These are phyloP conservation scores for Oncorhynchus tshawytscha DNA, from an alignment of 2,113 vertebrate species.

Conservation along the genomic window DNA sequence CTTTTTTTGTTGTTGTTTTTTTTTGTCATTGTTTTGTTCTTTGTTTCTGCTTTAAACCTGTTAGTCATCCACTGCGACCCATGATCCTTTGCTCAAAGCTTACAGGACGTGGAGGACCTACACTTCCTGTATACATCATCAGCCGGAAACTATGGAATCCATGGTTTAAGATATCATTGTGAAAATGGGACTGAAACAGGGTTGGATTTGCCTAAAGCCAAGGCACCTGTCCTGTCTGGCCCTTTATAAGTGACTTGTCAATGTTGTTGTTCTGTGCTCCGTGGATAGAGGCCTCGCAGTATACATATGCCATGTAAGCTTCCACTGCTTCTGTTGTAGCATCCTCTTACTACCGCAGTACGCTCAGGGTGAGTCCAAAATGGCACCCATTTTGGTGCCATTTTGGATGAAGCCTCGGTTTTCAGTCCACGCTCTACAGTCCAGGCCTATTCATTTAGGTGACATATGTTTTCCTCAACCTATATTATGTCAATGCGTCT, in stretches of 20 bases:
- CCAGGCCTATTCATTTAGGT: background rate
- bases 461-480: background rate
- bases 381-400: too few relatives aligned
- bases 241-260: background rate
- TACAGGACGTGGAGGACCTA: constrained; percentile 41
- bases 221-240: background rate
- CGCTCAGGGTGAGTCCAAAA: background rate
- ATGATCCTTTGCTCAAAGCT: constrained; percentile 45
- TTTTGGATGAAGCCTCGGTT: too few relatives aligned
- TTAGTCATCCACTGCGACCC: constrained; percentile 1
- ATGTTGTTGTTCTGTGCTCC: background rate
- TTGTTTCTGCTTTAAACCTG: constrained; percentile 62
- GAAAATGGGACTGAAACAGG: background rate
- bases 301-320: background rate
- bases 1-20: too few relatives aligned
- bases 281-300: background rate
- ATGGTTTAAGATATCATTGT: background rate
- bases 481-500: background rate
- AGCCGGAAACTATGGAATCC: constrained; percentile 5
- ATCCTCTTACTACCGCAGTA: background rate
- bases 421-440: too few relatives aligned
- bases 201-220: too few relatives aligned
- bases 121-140: background rate
- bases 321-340: background rate
- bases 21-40: constrained; percentile 53